Evolutionary conservation across 2,113 vertebrate genomes (phyloP), one percentile per base, ranked within the genome.

Genomic region (Gorilla gorilla): DNA sequence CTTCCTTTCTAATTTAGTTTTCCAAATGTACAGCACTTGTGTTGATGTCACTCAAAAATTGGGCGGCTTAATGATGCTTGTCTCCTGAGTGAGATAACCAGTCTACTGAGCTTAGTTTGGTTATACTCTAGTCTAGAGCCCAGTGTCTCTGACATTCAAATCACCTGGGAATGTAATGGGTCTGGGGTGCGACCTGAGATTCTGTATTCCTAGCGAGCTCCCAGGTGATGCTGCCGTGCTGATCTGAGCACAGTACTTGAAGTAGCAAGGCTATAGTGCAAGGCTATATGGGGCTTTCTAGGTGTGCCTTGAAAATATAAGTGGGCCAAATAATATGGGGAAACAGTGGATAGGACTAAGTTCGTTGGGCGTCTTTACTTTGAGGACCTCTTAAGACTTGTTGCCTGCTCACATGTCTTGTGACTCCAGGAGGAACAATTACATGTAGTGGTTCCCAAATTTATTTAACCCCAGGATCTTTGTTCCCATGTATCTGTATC

Each of bases 181-280:
- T 38, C 23, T 38, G 82, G 43, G 17, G 0, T 23, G 0, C 3
- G 30, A n/a, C 55, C 72, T 8, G 11, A 84, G 22, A 38, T 2
- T 73, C 50, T 16, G 45, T 18, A 8, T 43, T 85, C 61, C 55
- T 59, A 73, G 12, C 0, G 0, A 92, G 45, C 70, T 38, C 52
- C 9, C 25, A 5, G 66, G 50, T 0, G 3, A 8, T 13, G 7
- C 25, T 38, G 5, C 35, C 10, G 2, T 43, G n/a, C 18, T 59
- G 57, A 35, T 57, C 85, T 57, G 30, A 90, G 45, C 27, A 30
- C 43, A 72, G 78, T 0, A 50, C 40, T 27, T 22, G 18, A 50
- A 30, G 14, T 1, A 25, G 52, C 80, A 78, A 43, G 25, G 18
- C 78, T 70, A 18, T 45, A 48, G 61, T 23, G 16, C 25, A 50